Base-by-base conservation (phyloP, 1,140 invertebrate genomes). In the Lucilia cuprina region DNA sequence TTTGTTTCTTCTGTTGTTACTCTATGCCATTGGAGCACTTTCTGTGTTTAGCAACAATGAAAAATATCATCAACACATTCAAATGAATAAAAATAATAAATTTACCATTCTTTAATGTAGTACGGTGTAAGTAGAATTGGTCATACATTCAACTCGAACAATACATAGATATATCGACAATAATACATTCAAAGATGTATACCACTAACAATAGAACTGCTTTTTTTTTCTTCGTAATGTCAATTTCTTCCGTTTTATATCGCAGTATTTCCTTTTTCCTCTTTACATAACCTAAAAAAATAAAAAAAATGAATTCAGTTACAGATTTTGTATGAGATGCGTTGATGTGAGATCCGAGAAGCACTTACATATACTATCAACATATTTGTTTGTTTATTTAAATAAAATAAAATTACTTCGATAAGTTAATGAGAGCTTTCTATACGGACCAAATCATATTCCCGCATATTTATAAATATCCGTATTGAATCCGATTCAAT, bases 1-100 rank as follows among this genome's bases (percentile, higher is more conserved):
- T 12, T 49, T 49, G 49, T 50, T 49, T 47, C n/a, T 49, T 49
- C 47, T n/a, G 5, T 1, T 70, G n/a, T 49, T 50, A 25, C 49
- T 13, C 47, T 49, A 21, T 49, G 65, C 65, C 65, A 70, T 25
- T 80, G 19, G 47, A 80, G 12, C n/a, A 25, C 17, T 80, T 41
- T 3, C 41, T 80, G 9, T n/a, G 41, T 80, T 80, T 21, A 49
- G 41, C 9, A 19, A 49, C 77, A 80, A 80, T 49, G 41, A 41
- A 25, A 80, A 80, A 50, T 80, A 21, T 80, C 77, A 80, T 50
- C 77, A 80, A 50, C 77, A 80, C 77, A 80, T 80, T 49, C n/a
- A 80, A 21, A 80, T 41, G 41, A 47, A 12, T 49, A 41, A 49
- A 80, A 21, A 80, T n/a, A 80, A 80, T 49, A 21, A 80, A 21